Conservation (phyloP, 2,113 vertebrate species). For the Trematocara variabile region DNA sequence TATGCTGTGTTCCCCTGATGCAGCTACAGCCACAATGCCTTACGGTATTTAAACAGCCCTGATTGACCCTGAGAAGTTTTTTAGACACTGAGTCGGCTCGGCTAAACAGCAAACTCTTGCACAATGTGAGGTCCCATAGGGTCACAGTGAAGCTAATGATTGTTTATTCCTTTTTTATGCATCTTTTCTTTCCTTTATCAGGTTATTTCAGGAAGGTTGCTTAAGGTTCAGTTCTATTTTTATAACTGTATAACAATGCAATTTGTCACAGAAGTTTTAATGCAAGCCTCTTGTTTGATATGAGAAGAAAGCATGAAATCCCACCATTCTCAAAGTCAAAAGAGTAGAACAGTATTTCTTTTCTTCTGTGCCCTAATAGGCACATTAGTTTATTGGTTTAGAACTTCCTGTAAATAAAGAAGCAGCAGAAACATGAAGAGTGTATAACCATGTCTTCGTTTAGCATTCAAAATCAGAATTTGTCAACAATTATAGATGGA, state of each 20-base stretch:
- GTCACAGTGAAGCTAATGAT: constrained; percentile 18
- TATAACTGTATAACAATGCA: constrained; percentile 18
- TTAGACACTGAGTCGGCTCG: background rate
- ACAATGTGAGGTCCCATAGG: background rate
- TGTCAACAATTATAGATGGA: constrained; percentile 3
- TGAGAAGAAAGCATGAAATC: background rate
- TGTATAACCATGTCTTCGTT: background rate
- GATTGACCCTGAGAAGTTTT: constrained; percentile 21
- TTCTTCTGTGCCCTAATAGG: background rate
- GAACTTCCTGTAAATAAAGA: background rate
- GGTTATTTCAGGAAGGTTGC: constrained; percentile 26
- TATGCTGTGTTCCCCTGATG: constrained; percentile 41
- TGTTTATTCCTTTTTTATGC: constrained; percentile 26
- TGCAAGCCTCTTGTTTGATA: background rate
- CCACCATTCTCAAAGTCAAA: background rate
- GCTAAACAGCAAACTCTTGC: constrained; percentile 8
- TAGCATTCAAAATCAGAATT: background rate
- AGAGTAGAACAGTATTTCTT: background rate
- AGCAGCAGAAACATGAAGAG: background rate
- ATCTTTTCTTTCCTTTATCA: constrained; percentile 11
- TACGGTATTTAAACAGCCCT: constrained; percentile 32
- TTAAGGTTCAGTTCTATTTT: constrained; percentile 31
- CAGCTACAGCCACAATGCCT: constrained; percentile 40
- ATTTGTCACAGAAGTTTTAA: constrained; percentile 46
- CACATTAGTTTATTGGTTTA: background rate